These are phyloP conservation scores for Sylvicola fuscatus DNA, from an alignment of 2,888 invertebrate genomes.

Conservation along the genomic window DNA sequence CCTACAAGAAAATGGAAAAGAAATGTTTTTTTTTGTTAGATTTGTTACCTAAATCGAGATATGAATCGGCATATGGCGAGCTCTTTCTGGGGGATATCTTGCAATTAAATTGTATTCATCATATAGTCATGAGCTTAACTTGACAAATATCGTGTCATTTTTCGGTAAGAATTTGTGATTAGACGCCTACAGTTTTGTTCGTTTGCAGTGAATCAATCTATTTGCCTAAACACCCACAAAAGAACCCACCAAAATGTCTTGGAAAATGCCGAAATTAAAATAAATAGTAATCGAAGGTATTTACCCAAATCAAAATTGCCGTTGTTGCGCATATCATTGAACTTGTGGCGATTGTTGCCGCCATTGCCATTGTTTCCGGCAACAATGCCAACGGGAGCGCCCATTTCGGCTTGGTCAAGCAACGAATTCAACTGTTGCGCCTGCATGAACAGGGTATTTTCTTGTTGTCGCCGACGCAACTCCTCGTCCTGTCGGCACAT, in stretches of 20 bases:
- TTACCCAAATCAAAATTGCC: background rate
- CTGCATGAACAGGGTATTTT: conserved; percentile 75
- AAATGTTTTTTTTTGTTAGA: too few species aligned
- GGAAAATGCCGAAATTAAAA: too few species aligned
- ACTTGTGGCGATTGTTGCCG: background rate
- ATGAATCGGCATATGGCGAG: too few species aligned
- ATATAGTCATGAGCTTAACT: too few species aligned
- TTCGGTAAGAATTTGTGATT: too few species aligned
- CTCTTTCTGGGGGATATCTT: background rate
- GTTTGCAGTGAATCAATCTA: too few species aligned
- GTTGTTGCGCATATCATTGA: background rate
- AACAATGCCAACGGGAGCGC: background rate
- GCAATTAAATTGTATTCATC: background rate
- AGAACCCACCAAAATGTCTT: background rate
- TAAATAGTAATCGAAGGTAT: background rate
- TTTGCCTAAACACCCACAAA: background rate
- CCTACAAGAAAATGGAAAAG: too few species aligned
- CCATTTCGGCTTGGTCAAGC: conserved; percentile 48
- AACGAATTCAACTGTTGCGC: conserved; percentile 42
- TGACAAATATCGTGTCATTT: too few species aligned
- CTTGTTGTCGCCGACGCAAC: conserved; percentile 64
- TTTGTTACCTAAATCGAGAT: too few species aligned
- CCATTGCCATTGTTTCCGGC: conserved; percentile 7
- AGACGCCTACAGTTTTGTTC: too few species aligned
- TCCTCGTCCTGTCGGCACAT: conserved; percentile 71